Base-by-base conservation (phyloP, 2,888 invertebrate species). In the Acanthacorydalis orientalis region DNA sequence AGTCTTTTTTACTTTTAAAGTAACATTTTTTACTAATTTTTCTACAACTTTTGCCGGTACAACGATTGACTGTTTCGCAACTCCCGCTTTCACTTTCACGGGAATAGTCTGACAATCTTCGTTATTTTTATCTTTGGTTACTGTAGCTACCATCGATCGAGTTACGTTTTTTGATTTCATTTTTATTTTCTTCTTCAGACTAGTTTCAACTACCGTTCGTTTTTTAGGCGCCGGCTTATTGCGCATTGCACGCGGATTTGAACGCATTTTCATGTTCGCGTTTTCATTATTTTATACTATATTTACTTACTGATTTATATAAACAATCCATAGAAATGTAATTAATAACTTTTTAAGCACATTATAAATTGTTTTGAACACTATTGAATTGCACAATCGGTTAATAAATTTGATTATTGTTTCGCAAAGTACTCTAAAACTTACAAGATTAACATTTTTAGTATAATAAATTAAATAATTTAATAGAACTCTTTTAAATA, bases 221-320 rank as follows among this genome's bases (percentile, higher is more conserved):
- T 69, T 69, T 61, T 68, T 70, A 59, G 67, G 63, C 59, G 62
- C 61, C 58, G 66, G 60, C 65, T 69, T 70, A 53, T 68, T 61
- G 59, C 65, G 59, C 57, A 69, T 69, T 59, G 69, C 68, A 67
- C 70, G 68, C 70, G 69, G 69, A 9, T 16, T 43, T 31, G 31
- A 16, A 31, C 43, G 43, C 43, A 43, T 43, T 31, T 43, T 43
- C 9, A 37, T 37, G 7, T 37, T 14, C 37, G 9, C 12, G n/a
- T 12, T 37, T 37, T 37, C 37, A 37, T 37, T 37, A 23, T 23
- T 23, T 23, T 23, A 23, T 23, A 23, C 23, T 23, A 23, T 23
- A 23, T 23, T 2, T 23, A 23, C 23, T 23, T 6, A 6, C 3
- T 23, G 23, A 23, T 4, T 23, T 23, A 23, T 23, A 4, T 23